Conservation (phyloP, 2,113 vertebrate genomes). For the Bombycilla garrulus region DNA sequence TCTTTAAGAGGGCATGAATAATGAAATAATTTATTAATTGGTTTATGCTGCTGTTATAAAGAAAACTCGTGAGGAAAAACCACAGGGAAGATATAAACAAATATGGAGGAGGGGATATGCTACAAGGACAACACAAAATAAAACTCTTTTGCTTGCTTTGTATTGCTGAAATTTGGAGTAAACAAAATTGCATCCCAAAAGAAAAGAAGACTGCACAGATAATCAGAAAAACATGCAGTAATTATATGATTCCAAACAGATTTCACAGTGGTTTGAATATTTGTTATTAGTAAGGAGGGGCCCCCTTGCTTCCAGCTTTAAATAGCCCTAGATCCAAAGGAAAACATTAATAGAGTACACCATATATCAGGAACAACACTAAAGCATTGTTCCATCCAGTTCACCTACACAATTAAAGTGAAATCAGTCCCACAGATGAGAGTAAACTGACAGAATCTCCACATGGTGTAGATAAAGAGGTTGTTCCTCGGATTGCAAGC, state of each 20-base stretch:
- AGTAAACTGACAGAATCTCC: conserved; percentile 30
- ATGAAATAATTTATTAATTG: not conserved
- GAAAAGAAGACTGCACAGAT: not conserved
- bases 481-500: conserved; percentile 1
- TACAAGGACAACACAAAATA: not conserved
- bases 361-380: not conserved
- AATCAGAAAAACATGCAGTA: conserved; percentile 31
- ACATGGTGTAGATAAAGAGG: not conserved
- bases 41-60: not conserved
- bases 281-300: conserved; percentile 25
- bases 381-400: not conserved
- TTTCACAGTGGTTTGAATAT: not conserved
- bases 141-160: not conserved
- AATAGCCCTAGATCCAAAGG: not conserved
- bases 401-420: not conserved
- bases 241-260: conserved; percentile 13
- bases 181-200: not conserved
- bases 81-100: not conserved
- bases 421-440: conserved; percentile 1
- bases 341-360: not conserved
- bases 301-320: not conserved
- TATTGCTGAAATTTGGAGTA: not conserved
- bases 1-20: not conserved
- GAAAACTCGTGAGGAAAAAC: not conserved
- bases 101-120: not conserved